Base-by-base conservation (phyloP, 2,888 invertebrate genomes). In the Blastobasis adustella region DNA sequence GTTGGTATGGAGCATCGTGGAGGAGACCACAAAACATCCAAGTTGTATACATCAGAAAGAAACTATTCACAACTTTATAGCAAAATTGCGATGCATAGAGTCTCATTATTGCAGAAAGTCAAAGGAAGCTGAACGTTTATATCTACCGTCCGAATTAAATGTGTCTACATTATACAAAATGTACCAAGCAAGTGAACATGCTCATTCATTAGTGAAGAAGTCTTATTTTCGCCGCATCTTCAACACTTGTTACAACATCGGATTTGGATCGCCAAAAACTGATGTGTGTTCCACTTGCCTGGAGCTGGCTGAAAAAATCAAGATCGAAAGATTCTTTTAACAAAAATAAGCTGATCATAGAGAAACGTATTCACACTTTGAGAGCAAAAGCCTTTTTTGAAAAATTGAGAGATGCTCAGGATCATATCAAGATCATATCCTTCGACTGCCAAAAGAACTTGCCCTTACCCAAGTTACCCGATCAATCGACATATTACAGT, bases 381-480 rank as follows among this genome's bases (percentile, higher is more conserved):
- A 44, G 50, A 54, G 56, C 53, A 10, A 53, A 52, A 47, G 53
- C 55, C 38, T 58, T 55, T 49, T 55, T 50, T 48, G 45, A 40
- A 4, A 45, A 45, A 10, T 40, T 52, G 6, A 1, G 37, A 10
- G 40, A 50, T 42, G 8, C 37, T 47, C 6, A 47, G 23, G 49
- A 49, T 9, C 49, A 65, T 37, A 5, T 52, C 4, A 52, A 48
- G 47, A 51, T 39, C 4, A 23, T 73, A 36, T 58, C 57, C 5
- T 71, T 66, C 54, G 71, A 71, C 49, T 72, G 68, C 47, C 65
- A 68, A 54, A 69, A 73, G 57, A 73, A 70, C 50, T 53, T 61
- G 37, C 44, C 55, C 5, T 45, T 70, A 1, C 70, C 69, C 1
- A 66, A 66, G 54, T 43, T 71, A 38, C 65, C 66, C 1, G 67